Base-by-base conservation (phyloP, 2,888 invertebrate species). In the Chrysolina oricalcia region DNA sequence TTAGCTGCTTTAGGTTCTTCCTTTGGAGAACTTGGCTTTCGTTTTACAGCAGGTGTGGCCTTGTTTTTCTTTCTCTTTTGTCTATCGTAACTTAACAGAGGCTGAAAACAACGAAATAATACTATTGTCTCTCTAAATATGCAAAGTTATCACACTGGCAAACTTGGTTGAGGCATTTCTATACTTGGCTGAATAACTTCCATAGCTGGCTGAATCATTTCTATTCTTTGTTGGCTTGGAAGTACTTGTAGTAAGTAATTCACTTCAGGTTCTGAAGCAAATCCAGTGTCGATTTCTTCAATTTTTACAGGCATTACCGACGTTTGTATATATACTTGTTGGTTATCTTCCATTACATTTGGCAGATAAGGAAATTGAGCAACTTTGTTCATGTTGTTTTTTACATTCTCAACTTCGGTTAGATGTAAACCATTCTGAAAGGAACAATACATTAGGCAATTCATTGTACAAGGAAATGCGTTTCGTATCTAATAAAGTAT, bases 201-300 rank as follows among this genome's bases (percentile, higher is more conserved):
- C 11, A 8, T 19, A 66, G 53, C 64, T 71, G 10, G 68, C 21
- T 63, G 17, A 19, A 71, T 81, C 80, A 85, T 85, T 79, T 82
- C 40, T 17, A 87, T 80, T 80, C 85, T 84, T 64, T 87, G 77
- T 75, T 87, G 87, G 77, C 86, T 86, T 1, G 87, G 88, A 77
- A 87, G 84, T 43, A 87, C 81, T 73, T 87, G 83, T 78, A 86
- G 87, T 10, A 87, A 79, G 79, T 85, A 75, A 68, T 81, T 82
- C 21, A 76, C 71, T 50, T 68, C 67, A 46, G 67, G 53, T 50
- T 78, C 74, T 21, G 40, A 56, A 53, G 50, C 40, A 73, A 35
- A 66, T 15, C 69, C 65, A 56, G 76, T n/a, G 50, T 71, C 66
- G 40, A 70, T 63, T 21, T 76, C 70, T 15, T 69, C 66, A 71